These are phyloP conservation scores for Lordiphosa andalusiaca DNA, from an alignment of 2,888 invertebrate genomes.

Conservation along the genomic window DNA sequence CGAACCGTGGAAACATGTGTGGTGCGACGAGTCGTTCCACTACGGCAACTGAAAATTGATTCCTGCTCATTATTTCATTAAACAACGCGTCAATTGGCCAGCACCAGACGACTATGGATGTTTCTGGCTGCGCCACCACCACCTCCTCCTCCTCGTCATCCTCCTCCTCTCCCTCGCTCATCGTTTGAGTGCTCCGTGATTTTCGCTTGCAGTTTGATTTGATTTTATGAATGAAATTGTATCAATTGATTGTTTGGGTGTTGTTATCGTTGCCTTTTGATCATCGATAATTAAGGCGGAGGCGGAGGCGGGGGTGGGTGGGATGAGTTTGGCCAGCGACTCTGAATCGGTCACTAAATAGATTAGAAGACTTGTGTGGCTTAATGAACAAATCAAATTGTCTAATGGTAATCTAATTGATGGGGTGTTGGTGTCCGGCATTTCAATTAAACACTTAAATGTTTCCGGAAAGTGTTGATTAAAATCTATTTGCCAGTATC, in stretches of 20 bases:
- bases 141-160: constrained; percentile 11
- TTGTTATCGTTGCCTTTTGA: constrained; percentile 72
- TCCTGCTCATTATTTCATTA: constrained; percentile 74
- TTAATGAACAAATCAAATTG: constrained; percentile 63
- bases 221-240: constrained; percentile 73
- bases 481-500: too few relatives aligned
- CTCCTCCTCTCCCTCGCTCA: constrained; percentile 15
- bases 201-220: constrained; percentile 69
- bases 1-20: too few relatives aligned
- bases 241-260: constrained; percentile 73
- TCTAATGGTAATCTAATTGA: constrained; percentile 50
- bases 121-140: background rate
- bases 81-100: constrained; percentile 34
- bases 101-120: constrained; percentile 2
- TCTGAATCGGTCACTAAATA: constrained; percentile 34
- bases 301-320: constrained; percentile 36
- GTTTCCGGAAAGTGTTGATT: too few relatives aligned
- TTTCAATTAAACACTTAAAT: constrained; percentile 23
- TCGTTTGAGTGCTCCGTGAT: constrained; percentile 42
- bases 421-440: constrained; percentile 21
- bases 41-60: constrained; percentile 56
- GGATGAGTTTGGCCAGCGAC: constrained; percentile 14
- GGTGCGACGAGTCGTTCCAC: constrained; percentile 29
- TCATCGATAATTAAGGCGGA: constrained; percentile 70
- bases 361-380: constrained; percentile 35